Evolutionary conservation across 2,888 invertebrate genomes (phyloP).

Genomic region (Scotopteryx bipunctaria): DNA sequence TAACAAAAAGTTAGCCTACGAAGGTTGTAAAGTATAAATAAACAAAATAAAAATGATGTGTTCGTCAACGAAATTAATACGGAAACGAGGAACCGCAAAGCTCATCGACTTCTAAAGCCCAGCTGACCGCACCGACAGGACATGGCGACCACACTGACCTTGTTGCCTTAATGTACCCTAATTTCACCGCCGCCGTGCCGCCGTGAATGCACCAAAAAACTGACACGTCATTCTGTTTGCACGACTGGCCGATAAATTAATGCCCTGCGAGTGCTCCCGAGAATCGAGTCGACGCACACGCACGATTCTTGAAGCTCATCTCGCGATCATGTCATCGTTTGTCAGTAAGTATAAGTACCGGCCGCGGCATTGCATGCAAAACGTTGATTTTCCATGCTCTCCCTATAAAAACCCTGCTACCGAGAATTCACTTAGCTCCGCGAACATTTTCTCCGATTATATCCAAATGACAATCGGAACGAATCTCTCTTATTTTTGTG

Average conservation of each 20-base stretch:
- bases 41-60: constrained; percentile 17
- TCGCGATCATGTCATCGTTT: constrained; percentile 33
- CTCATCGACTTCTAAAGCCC: constrained; percentile 55
- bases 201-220: constrained; percentile 69
- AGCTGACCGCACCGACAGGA: constrained; percentile 61
- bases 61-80: constrained; percentile 32
- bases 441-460: constrained; percentile 55
- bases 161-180: constrained; percentile 81
- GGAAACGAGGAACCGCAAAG: constrained; percentile 66
- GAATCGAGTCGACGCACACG: constrained; percentile 56
- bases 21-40: not conserved
- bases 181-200: constrained; percentile 64
- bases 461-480: constrained; percentile 56
- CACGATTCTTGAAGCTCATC: constrained; percentile 57
- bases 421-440: constrained; percentile 52
- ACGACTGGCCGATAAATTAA: constrained; percentile 78
- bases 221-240: constrained; percentile 76
- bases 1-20: no score
- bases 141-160: constrained; percentile 65
- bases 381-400: constrained; percentile 53
- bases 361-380: constrained; percentile 43
- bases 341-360: constrained; percentile 29
- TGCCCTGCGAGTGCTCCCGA: constrained; percentile 63
- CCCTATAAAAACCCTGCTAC: constrained; percentile 50
- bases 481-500: constrained; percentile 55